Base-by-base conservation (phyloP, 2,797 vertebrate genomes). In the Triplophysa yarkandensis region DNA sequence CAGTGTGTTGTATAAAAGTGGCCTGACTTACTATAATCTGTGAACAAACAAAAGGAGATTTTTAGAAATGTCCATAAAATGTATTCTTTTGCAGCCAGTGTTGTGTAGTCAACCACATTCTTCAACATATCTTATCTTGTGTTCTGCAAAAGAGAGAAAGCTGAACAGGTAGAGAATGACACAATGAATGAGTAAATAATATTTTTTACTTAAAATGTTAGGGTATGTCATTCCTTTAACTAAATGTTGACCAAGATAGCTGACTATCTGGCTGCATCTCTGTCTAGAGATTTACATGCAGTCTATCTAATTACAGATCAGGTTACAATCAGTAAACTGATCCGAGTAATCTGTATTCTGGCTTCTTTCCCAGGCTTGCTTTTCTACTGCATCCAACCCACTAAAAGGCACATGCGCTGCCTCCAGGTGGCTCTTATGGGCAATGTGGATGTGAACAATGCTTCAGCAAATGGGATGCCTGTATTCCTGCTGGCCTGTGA, bases 321-420 rank as follows among this genome's bases (percentile, higher is more conserved):
- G 71, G 62, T 60, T 79, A 80, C 76, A 72, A 77, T 74, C 55
- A 80, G 79, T 81, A 88, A 91, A 82, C 77, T 34, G 83, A 90
- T 82, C 66, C n/a, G 39, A 43, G 52, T 75, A 60, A 74, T 74
- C 62, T 6, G 5, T 66, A 25, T 39, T 16, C 41, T 66, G 66
- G 67, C 65, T 73, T 46, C 41, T 61, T 58, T 78, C 58, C 71
- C 69, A 98, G 96, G 95, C 2, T 43, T 98, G 82, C 86, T 99
- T 28, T 98, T 97, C 89, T 95, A 96, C 88, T 96, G 94, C 80
- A 88, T 95, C 65, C 87, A 86, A 34, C 95, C 97, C 55, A 96
- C 94, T 34, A 90, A 85, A 66, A 86, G 92, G 11, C 96, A 98
- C 82, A 81, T 81, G 77, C 91, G 77, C 82, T 99, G 96, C 83